phyloP scores from a whole-genome alignment of 1,140 invertebrate species.

The Leptestheria dahalacensis region DNA sequence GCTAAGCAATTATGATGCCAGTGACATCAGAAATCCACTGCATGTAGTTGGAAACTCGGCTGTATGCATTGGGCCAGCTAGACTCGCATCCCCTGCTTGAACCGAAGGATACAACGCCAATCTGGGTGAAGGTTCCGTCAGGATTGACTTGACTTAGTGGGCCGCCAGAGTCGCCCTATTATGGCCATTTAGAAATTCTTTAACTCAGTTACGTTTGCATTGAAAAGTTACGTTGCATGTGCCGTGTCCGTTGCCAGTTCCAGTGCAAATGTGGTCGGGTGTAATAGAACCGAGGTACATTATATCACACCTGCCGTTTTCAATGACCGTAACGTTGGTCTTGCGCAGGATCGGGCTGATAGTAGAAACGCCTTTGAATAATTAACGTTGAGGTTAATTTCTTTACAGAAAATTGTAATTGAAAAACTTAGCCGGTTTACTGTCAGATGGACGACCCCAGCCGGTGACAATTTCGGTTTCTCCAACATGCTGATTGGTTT shows the following conservation, averaged over 20 bases:
- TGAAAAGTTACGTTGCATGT: conserved; percentile 9
- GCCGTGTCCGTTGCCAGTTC: background rate
- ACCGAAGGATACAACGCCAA: conserved; percentile 37
- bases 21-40: conserved; percentile 37
- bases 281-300: background rate
- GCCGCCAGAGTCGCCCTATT: conserved; percentile 63
- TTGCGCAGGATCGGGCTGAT: conserved; percentile 1
- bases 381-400: background rate
- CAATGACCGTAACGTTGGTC: background rate
- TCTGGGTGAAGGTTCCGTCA: conserved; percentile 21
- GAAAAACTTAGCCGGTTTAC: conserved; percentile 1
- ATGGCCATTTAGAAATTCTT: background rate
- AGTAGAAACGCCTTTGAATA: background rate
- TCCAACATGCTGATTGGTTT: conserved; percentile 28
- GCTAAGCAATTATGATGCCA: conserved; percentile 12
- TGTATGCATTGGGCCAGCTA: conserved; percentile 36
- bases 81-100: conserved; percentile 32
- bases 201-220: background rate
- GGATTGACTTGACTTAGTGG: conserved; percentile 31
- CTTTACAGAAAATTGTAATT: background rate
- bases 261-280: background rate
- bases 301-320: conserved; percentile 2
- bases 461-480: conserved; percentile 28
- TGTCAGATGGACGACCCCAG: conserved; percentile 20
- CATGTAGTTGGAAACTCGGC: conserved; percentile 33